Evolutionary conservation across 2,113 vertebrate species (phyloP), one percentile per base, ranked within the genome.

Genomic region (Lota lota): DNA sequence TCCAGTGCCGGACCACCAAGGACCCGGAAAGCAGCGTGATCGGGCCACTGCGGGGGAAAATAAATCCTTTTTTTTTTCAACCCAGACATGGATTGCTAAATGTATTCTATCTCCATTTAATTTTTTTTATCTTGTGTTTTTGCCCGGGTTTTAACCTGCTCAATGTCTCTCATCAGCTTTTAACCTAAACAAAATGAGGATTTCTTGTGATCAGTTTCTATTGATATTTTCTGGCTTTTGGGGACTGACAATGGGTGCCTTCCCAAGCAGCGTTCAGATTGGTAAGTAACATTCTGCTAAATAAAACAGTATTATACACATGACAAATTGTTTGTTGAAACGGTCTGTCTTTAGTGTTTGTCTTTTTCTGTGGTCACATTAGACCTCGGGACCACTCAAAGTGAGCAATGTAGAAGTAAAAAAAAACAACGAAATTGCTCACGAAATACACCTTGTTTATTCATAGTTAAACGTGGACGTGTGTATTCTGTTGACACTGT

Each of bases 241-340:
- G 94, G 93, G 94, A 90, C 91, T 95, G 91, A 88, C 94, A 71
- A 95, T 96, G 94, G 96, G 94, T 82, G 96, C 96, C 89, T 98
- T 98, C 93, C 96, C 96, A 80, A 97, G 95, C 95, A 98, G 95
- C 82, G 96, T 98, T 70, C 96, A 97, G 89, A 98, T 98, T 93
- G 96, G 96, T 98, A 83, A 97, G 94, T 84, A 17, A 28, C 51
- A 22, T 36, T 33, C 40, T 16, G 15, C 18, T 18, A 59, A 18
- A 16, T 22, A 40, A 59, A 59, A 20, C 8, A 18, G 6, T 28
- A 10, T 47, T 8, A 47, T 14, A 8, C 40, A 47, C 40, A 47
- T 14, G 40, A 47, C 40, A 47, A 33, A 47, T 47, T 47, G 40
- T 47, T 47, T 47, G 40, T 47, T 47, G 8, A 14, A 47, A 33